Percentiles rank a stretch among this genome's conserved stretches.
Conservation (phyloP, 2,888 invertebrate species). For the Caenorhabditis sp. region DNA sequence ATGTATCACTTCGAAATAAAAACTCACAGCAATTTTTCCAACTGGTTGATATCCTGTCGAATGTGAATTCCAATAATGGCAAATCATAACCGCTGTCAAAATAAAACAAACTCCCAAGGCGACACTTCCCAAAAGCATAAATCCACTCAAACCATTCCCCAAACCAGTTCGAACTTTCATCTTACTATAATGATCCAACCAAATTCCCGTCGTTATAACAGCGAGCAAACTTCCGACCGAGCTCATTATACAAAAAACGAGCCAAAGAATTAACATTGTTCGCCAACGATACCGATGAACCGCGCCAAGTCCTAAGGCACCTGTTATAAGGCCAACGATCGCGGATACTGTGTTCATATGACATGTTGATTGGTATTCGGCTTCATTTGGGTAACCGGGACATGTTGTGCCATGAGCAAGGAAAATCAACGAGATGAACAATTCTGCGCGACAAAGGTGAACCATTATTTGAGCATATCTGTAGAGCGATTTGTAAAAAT, state of each 20-base stretch:
- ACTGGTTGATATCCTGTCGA: slow-evolving; percentile 67
- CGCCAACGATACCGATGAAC: slow-evolving; percentile 67
- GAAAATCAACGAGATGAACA: slow-evolving; percentile 63
- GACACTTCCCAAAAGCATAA: slow-evolving; percentile 67
- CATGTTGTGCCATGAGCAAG: slow-evolving; percentile 52
- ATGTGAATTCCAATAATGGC: slow-evolving; percentile 69
- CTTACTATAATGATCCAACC: slow-evolving; percentile 68
- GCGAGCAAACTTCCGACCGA: slow-evolving; percentile 66
- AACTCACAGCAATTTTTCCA: slow-evolving; percentile 60
- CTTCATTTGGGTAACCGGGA: slow-evolving; percentile 56
- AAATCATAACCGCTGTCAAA: slow-evolving; percentile 68
- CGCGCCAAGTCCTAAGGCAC: slow-evolving; percentile 68
- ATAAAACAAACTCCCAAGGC: slow-evolving; percentile 69
- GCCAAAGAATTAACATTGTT: slow-evolving; percentile 67
- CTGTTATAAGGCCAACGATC: slow-evolving; percentile 65
- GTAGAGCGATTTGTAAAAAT: background rate
- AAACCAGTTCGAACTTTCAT: slow-evolving; percentile 67
- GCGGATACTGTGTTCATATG: slow-evolving; percentile 69
- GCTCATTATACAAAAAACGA: slow-evolving; percentile 66
- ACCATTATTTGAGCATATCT: slow-evolving; percentile 66
- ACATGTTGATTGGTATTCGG: slow-evolving; percentile 67
- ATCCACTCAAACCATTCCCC: slow-evolving; percentile 65
- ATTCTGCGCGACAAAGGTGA: slow-evolving; percentile 66
- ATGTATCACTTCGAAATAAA: no score
- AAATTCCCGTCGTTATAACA: slow-evolving; percentile 68